Evolutionary conservation across 2,797 vertebrate species (phyloP), one percentile per base, ranked within the genome.

Genomic region (Taeniopygia guttata): DNA sequence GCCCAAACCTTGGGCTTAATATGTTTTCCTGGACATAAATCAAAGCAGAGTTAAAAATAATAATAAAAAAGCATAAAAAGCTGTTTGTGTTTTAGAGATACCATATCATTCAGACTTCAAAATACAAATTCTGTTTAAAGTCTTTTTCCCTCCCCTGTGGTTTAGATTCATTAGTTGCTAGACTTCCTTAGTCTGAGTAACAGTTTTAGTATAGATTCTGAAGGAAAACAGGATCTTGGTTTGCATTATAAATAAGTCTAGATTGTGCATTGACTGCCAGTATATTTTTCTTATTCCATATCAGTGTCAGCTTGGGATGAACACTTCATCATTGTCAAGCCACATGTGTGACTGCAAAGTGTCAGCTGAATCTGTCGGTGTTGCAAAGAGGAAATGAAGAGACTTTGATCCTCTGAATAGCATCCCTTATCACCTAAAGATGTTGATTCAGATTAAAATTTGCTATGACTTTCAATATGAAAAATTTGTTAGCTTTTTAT

Each of bases 211-310:
- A 81, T 51, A 95, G 90, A 90, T 68, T 94, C 90, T 88, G 83
- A 93, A 95, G 36, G 80, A 89, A 96, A 95, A 94, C 80, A 87
- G 84, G 80, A 93, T 93, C 90, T 94, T 93, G 79, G 78, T 95
- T 91, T 90, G 70, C 72, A 86, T 93, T 93, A 89, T 92, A 95
- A 95, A 73, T 84, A 95, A 91, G 72, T 91, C 63, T 77, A 94
- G 81, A 89, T 20, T 95, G 86, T 91, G 60, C 56, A 79, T 26
- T 84, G 67, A 56, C 60, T 90, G 48, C 51, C 40, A 60, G 83
- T 93, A 62, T 96, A 76, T 96, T 96, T 96, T 96, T 94, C 67
- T 96, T 95, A 69, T 82, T 91, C 74, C 48, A 67, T 60, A 60
- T 76, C 52, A 82, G 13, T 67, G 59, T 79, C 51, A 84, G 45